phyloP scores from a whole-genome alignment of 2,888 invertebrate species.

The Plagodis dolabraria region DNA sequence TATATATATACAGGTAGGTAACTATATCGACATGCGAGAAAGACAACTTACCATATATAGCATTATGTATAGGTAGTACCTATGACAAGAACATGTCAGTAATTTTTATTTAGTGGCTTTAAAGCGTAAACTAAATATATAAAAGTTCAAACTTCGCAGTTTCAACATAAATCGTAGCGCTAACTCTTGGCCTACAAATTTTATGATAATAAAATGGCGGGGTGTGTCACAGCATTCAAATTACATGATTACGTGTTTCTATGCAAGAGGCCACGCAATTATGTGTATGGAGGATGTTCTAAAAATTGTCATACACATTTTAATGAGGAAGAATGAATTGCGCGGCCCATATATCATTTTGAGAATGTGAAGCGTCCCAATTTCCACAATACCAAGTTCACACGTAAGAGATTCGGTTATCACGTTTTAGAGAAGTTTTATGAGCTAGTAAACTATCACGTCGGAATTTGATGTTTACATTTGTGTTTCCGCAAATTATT shows the following conservation, averaged over 20 bases:
- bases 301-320: constrained; percentile 67
- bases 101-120: too few relatives aligned
- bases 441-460: constrained; percentile 4
- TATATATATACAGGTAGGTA: too few relatives aligned
- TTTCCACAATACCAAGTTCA: constrained; percentile 19
- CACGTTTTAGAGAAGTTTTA: constrained; percentile 6
- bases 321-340: constrained; percentile 83
- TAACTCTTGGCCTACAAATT: constrained; percentile 3
- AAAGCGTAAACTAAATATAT: too few relatives aligned
- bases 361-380: constrained; percentile 50
- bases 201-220: constrained; percentile 16
- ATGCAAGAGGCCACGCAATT: constrained; percentile 60
- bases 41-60: background rate
- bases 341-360: constrained; percentile 55
- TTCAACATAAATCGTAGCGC: background rate
- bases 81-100: background rate
- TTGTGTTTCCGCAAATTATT: constrained; percentile 13
- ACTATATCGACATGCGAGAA: background rate
- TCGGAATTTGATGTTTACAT: constrained; percentile 7
- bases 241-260: constrained; percentile 51
- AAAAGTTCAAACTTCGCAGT: too few relatives aligned
- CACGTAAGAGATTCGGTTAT: constrained; percentile 15
- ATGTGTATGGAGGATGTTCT: constrained; percentile 72
- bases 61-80: background rate
- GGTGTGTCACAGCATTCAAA: constrained; percentile 38